Base-by-base conservation (phyloP, 1,140 invertebrate species). In the Drosophila pseudoananassae region DNA sequence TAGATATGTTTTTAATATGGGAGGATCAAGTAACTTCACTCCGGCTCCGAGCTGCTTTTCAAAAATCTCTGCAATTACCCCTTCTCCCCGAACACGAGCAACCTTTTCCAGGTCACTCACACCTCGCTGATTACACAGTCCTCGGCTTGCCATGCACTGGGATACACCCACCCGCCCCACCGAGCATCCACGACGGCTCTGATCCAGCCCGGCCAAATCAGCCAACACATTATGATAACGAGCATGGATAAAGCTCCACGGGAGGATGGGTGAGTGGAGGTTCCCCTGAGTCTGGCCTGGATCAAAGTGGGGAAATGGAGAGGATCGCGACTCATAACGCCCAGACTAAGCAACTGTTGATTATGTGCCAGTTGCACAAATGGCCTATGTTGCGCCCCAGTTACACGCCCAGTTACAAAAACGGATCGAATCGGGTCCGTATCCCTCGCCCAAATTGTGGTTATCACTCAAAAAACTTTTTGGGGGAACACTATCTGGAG, bases 361-460 rank as follows among this genome's bases (percentile, higher is more conserved):
- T 87, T 87, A 87, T 87, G 82, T 88, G 82, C 82, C 78, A 68
- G 83, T 85, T 85, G 59, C 70, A 68, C 78, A 87, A 87, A 87
- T 87, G 82, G 83, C 61, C 73, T 69, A 68, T 76, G 72, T 76
- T 76, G 73, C 73, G 73, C 73, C 73, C 83, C 83, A 87, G 83
- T 88, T 87, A 82, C 70, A 87, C 82, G 82, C 82, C 82, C 82
- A 27, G 25, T 27, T 27, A 27, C 25, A 60, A 54, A 33, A 64
- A 47, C 63, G 63, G 49, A 66, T 66, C 59, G 59, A 66, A 66
- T 66, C 63, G 17, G 20, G 25, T 6, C 36, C 40, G 38, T 43
- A 64, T 64, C 47, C 58, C 36, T 20, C 10, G 45, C 20, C 40
- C 46, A 20, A 31, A 64, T 51, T n/a, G 43, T 63, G 58, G 25